Evolutionary conservation across 2,888 invertebrate species (phyloP), one percentile per base, ranked within the genome.

Genomic region (Rhagophthalmus giganteus): DNA sequence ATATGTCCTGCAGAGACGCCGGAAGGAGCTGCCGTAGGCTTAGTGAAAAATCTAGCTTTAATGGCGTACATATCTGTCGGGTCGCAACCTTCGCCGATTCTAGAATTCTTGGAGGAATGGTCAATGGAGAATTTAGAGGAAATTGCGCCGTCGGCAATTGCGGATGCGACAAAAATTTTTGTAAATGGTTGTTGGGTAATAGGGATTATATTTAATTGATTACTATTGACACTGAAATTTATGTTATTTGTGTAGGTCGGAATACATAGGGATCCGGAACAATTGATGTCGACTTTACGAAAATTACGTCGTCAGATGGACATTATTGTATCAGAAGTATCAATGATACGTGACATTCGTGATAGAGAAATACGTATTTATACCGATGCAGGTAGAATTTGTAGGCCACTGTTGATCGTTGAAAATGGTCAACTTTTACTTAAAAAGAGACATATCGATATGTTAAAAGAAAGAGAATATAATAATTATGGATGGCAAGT

Each of bases 101-200:
- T 99, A 42, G 99, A 99, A 82, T 99, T 99, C 80, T 95, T 99
- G 84, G 99, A 99, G 72, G 99, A 99, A 74, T 99, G 99, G 99
- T 96, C 96, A 37, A 99, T 99, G 99, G 99, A 99, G 78, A 99
- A 99, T 75, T 81, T 99, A 58, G 99, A 99, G 77, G 99, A 99
- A 84, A 98, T 99, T 58, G 97, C 98, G 0, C 98, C 99, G 0
- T 96, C 96, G 10, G 96, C 98, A 1, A 99, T 99, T 70, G 93
- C 94, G 7, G 97, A 97, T 78, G 95, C 99, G 0, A 99, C 99
- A 0, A 99, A 99, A 78, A 99, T 99, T 71, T 99, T 99, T 76
- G 99, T 99, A 0, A 99, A 99, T 75, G 99, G 99, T 24, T 97
- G 98, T 70, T 99, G 99, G 99, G 88, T 88, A 2, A 14, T 33